phyloP scores from a whole-genome alignment of 2,113 vertebrate species.

The Epinephelus cyanopodus region DNA sequence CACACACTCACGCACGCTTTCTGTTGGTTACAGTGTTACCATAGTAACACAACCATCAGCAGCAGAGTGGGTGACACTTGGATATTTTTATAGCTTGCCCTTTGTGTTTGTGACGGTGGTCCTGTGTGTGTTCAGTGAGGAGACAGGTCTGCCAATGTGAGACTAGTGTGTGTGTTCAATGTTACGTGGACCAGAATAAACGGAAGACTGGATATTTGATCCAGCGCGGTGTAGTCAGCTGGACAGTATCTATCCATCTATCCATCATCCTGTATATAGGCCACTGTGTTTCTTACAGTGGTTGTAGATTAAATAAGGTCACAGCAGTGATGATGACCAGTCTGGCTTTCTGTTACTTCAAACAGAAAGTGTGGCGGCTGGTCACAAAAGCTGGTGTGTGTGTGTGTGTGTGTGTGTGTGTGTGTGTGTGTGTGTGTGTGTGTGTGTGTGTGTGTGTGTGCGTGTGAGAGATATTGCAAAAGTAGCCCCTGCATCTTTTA shows the following conservation, averaged over 20 bases:
- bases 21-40: constrained; percentile 72
- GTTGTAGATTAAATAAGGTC: constrained; percentile 30
- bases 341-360: constrained; percentile 3
- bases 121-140: constrained; percentile 35
- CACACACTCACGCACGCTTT: constrained; percentile 12
- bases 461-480: constrained; percentile 4
- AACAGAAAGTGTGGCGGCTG: constrained; percentile 24
- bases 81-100: constrained; percentile 74
- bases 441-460: background rate
- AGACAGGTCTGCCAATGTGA: constrained; percentile 39
- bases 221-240: background rate
- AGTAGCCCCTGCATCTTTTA: background rate
- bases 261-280: constrained; percentile 36
- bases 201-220: constrained; percentile 2
- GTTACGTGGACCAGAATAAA: constrained; percentile 16
- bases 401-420: background rate
- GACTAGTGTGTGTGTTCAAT: constrained; percentile 3
- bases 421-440: background rate
- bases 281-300: constrained; percentile 13
- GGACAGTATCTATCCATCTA: background rate
- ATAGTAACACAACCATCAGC: constrained; percentile 74
- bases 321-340: constrained; percentile 16
- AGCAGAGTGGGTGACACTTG: constrained; percentile 66
- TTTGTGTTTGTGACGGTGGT: constrained; percentile 33
- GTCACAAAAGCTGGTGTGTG: background rate